phyloP scores from a whole-genome alignment of 2,888 invertebrate species.

The Polydrusus tereticollis region DNA sequence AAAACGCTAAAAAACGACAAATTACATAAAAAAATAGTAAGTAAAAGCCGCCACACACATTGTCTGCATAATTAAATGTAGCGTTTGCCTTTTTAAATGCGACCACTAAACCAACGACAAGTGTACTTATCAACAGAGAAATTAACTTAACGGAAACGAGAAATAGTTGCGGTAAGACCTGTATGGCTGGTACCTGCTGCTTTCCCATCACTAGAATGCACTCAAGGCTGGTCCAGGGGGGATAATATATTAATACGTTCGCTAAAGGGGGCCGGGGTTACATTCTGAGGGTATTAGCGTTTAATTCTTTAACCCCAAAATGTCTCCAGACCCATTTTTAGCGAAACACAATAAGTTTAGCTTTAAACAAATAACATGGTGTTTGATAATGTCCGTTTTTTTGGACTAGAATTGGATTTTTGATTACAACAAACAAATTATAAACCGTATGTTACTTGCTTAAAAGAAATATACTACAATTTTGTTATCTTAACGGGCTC shows the following conservation, averaged over 20 bases:
- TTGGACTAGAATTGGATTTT: too few relatives aligned
- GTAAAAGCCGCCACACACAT: constrained; percentile 74
- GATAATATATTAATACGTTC: constrained; percentile 9
- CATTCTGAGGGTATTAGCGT: too few relatives aligned
- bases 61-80: constrained; percentile 71
- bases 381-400: too few relatives aligned
- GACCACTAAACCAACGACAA: constrained; percentile 43
- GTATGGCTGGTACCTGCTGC: constrained; percentile 65
- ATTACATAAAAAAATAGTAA: not conserved
- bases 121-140: constrained; percentile 27
- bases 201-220: constrained; percentile 66
- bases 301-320: too few relatives aligned
- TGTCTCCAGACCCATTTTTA: too few relatives aligned
- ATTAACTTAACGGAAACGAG: constrained; percentile 21
- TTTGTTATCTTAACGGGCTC: constrained; percentile 1
- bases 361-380: constrained; percentile 32
- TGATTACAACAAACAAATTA: too few relatives aligned
- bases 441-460: constrained; percentile 19
- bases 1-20: constrained; percentile 5
- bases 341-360: too few relatives aligned
- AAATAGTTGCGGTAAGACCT: constrained; percentile 61
- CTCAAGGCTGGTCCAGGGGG: constrained; percentile 64
- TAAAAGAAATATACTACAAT: constrained; percentile 21
- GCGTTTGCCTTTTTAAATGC: constrained; percentile 51
- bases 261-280: not conserved